Evolutionary conservation across 2,113 vertebrate genomes (phyloP).

Genomic region (Spheniscus mendiculus): DNA sequence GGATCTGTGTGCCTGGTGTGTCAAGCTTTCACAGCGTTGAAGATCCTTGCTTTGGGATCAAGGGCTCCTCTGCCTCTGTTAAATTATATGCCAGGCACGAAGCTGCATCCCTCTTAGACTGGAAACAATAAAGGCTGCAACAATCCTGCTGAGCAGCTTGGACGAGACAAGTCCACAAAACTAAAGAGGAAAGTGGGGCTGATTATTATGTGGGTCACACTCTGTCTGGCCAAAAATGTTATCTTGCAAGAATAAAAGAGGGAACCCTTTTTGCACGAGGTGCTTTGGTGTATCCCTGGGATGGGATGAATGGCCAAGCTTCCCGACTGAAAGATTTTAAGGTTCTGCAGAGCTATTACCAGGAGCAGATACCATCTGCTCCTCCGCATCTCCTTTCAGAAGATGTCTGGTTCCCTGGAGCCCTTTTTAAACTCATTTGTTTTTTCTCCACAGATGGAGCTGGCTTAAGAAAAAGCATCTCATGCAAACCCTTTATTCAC

Average conservation of each 20-base stretch:
- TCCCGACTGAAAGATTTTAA: neutral
- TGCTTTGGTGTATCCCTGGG: neutral
- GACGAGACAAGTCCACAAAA: neutral
- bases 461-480: neutral
- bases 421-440: fast-evolving
- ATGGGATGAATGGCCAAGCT: neutral
- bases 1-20: neutral
- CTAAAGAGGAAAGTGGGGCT: neutral
- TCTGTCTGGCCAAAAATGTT: neutral
- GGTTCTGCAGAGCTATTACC: neutral
- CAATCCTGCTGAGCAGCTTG: neutral
- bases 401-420: neutral
- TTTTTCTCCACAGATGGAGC: neutral
- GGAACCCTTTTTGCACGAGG: neutral
- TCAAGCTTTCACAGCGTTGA: neutral
- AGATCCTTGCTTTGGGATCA: neutral
- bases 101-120: neutral
- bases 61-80: neutral
- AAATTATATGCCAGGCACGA: neutral
- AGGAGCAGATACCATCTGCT: neutral
- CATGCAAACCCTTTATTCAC: neutral
- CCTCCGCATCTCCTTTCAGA: neutral
- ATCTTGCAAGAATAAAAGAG: neutral
- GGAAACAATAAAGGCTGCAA: neutral
- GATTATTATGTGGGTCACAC: neutral